phyloP scores from a whole-genome alignment of 37 sponge, comb jelly and placozoan species.

The Spongia lamella region DNA sequence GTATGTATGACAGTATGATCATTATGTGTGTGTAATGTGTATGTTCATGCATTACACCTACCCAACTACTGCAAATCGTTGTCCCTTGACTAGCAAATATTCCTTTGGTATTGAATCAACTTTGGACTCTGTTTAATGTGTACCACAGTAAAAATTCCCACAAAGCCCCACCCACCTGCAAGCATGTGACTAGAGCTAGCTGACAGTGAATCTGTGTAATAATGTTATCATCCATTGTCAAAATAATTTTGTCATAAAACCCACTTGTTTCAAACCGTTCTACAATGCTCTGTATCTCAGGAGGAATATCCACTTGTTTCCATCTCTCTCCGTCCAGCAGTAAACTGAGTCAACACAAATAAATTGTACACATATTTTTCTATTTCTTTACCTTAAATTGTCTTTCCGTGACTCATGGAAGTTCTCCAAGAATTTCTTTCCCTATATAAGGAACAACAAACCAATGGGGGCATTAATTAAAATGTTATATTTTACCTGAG shows the following conservation, averaged over 20 bases:
- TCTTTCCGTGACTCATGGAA: conserved; percentile 70
- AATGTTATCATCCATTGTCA: too few relatives aligned
- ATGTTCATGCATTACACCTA: conserved; percentile 11
- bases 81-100: conserved; percentile 57
- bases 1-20: neutral
- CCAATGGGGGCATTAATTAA: neutral
- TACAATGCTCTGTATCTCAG: conserved; percentile 75
- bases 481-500: conserved; percentile 56
- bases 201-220: too few relatives aligned
- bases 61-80: conserved; percentile 81
- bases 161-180: too few relatives aligned
- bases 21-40: neutral
- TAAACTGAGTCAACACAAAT: conserved; percentile 24
- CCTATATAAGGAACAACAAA: conserved; percentile 26
- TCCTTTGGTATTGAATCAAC: conserved; percentile 24
- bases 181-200: too few relatives aligned
- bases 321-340: conserved; percentile 85
- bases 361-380: neutral
- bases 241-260: too few relatives aligned
- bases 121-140: too few relatives aligned
- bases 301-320: conserved; percentile 83
- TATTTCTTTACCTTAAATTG: conserved; percentile 66
- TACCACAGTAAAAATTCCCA: too few relatives aligned
- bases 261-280: conserved; percentile 45
- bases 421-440: conserved; percentile 82